Base-by-base conservation (phyloP, 2,113 vertebrate species). In the Apus apus region DNA sequence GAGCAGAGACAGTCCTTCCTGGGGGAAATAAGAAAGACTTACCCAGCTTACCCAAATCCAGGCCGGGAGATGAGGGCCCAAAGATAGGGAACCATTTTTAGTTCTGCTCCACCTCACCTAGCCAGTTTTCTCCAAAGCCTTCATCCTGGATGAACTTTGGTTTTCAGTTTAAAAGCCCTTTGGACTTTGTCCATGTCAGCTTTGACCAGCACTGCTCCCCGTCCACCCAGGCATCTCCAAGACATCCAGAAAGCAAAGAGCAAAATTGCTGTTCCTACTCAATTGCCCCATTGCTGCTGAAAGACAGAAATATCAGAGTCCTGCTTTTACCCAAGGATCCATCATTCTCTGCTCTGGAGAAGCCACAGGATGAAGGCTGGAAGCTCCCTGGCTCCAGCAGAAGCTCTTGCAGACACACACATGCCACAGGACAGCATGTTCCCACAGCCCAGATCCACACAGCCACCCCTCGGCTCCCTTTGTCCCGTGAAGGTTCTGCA, bases 341-440 rank as follows among this genome's bases (percentile, higher is more conserved):
- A 4, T 14, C 26, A 8, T 16, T 32, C 56, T 56, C 66, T 5
- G 1, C 57, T 19, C n/a, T 20, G 64, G n/a, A 62, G 22, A 38
- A 64, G 19, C 40, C 11, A 7, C 30, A 21, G 34, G 20, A 26
- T 15, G 6, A 65, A 50, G 30, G 43, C 43, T 13, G 66, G 40
- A 51, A 66, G 60, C 34, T 58, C 16, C 29, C 10, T 0, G 1
- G 20, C 58, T 65, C 50, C 67, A 57, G 60, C 43, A 43, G 75
- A 6, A 64, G 34, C 51, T 66, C 67, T 14, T 20, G 23, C 85
- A 57, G 58, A 57, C 51, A 26, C 51, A 32, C 13, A 0, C 6
- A 8, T n/a, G n/a, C 30, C 4, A 0, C 1, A 5, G 30, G 40
- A 6, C 46, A 6, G 26, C 6, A 0, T 2, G 11, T 26, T 36